Evolutionary conservation across 2,888 invertebrate species (phyloP).

Genomic region (Aporophyla lueneburgensis): DNA sequence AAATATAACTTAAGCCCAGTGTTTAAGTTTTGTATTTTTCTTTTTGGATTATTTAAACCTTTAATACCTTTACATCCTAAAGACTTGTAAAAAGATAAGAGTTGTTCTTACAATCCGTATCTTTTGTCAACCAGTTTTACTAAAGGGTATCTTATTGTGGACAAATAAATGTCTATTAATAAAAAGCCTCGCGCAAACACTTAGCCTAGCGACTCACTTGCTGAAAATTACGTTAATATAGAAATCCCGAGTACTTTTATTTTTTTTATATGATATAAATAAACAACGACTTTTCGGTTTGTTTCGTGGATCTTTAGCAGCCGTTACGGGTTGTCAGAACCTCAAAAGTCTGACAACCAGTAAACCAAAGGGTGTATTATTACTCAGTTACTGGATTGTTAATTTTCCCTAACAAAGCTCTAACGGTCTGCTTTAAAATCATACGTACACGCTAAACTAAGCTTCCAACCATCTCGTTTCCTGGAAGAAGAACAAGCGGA

Average conservation of each 20-base stretch:
- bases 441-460: not conserved
- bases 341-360: not conserved
- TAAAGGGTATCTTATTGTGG: no score
- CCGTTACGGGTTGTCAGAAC: not conserved
- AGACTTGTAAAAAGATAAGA: no score
- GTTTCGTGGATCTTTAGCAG: not conserved
- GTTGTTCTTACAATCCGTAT: no score
- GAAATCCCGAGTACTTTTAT: no score
- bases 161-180: not conserved
- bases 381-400: not conserved
- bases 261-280: no score
- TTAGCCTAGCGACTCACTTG: not conserved
- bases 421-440: not conserved
- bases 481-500: slow-evolving; percentile 1
- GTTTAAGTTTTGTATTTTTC: not conserved
- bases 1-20: not conserved
- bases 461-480: not conserved
- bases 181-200: not conserved
- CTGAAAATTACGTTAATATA: no score
- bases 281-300: no score
- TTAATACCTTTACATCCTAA: not conserved
- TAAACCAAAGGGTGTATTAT: not conserved
- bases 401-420: not conserved
- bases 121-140: no score
- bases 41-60: not conserved